Conservation (phyloP, 2,888 invertebrate species). For the Parascotia fuliginaria region DNA sequence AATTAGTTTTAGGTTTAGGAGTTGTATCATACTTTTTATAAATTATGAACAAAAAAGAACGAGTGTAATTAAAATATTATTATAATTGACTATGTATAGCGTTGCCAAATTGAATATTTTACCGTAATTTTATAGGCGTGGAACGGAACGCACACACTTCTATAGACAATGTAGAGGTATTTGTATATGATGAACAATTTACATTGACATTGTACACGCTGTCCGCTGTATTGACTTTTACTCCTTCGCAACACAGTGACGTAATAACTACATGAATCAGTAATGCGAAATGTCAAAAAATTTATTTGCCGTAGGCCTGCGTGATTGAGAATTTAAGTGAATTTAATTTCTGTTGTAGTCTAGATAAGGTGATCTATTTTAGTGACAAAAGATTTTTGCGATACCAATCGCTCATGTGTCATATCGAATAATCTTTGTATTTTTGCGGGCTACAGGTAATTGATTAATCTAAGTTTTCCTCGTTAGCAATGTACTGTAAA, state of each 20-base stretch:
- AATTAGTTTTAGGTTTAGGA: too few relatives aligned
- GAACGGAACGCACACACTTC: constrained; percentile 8
- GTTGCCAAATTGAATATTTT: too few relatives aligned
- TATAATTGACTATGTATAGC: too few relatives aligned
- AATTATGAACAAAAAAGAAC: too few relatives aligned
- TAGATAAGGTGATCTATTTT: constrained; percentile 23
- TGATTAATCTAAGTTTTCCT: constrained; percentile 22
- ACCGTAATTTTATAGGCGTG: background rate
- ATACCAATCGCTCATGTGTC: constrained; percentile 27
- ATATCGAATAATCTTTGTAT: constrained; percentile 12
- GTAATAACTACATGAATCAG: constrained; percentile 13
- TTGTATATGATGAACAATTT: constrained; percentile 17
- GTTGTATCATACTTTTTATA: too few relatives aligned
- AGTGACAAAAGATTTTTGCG: constrained; percentile 20
- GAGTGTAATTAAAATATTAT: too few relatives aligned
- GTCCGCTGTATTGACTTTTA: background rate
- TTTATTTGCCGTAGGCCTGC: constrained; percentile 33
- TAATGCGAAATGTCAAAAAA: constrained; percentile 33
- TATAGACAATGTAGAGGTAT: constrained; percentile 16
- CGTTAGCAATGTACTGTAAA: constrained; percentile 32
- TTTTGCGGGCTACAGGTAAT: constrained; percentile 29
- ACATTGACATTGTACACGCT: constrained; percentile 5
- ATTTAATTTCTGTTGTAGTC: constrained; percentile 26
- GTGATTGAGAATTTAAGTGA: constrained; percentile 40
- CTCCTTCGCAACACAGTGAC: background rate